A percentile compares a stretch with the other conserved stretches of the same genome.
phyloP scores from a whole-genome alignment of 2,888 invertebrate species.

The Pachliopta kotzebuea region DNA sequence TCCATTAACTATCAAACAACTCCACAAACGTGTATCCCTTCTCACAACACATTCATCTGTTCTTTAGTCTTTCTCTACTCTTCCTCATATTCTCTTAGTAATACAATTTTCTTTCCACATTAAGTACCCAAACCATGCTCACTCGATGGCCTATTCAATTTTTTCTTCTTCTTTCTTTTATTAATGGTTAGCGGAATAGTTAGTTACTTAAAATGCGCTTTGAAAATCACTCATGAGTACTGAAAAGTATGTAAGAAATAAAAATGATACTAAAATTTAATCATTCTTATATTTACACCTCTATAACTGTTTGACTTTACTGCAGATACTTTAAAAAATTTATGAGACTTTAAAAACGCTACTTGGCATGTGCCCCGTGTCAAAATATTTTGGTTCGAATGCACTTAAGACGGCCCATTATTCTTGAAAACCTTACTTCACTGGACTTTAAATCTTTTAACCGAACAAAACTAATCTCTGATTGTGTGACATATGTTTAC shows the following conservation, averaged over 20 bases:
- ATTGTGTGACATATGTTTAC: too few relatives aligned
- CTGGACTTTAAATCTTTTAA: neutral
- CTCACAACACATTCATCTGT: too few relatives aligned
- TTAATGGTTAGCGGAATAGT: too few relatives aligned
- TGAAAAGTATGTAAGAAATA: neutral
- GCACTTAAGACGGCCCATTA: neutral
- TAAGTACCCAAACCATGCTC: too few relatives aligned
- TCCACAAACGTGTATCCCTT: too few relatives aligned
- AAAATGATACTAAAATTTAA: neutral
- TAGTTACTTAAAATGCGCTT: neutral
- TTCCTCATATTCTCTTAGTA: too few relatives aligned
- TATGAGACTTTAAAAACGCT: constrained; percentile 1
- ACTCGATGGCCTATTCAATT: too few relatives aligned
- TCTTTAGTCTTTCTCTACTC: too few relatives aligned
- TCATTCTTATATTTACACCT: neutral
- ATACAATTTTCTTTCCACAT: too few relatives aligned
- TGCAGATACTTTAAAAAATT: neutral
- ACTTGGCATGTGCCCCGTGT: neutral
- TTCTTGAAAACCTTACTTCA: neutral
- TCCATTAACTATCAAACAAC: too few relatives aligned
- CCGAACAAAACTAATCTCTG: neutral
- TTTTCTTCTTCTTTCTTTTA: too few relatives aligned
- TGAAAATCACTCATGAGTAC: neutral
- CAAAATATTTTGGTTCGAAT: neutral
- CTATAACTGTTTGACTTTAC: neutral